Evolutionary conservation across 2,113 vertebrate species (phyloP).

Genomic region (Mola mola): DNA sequence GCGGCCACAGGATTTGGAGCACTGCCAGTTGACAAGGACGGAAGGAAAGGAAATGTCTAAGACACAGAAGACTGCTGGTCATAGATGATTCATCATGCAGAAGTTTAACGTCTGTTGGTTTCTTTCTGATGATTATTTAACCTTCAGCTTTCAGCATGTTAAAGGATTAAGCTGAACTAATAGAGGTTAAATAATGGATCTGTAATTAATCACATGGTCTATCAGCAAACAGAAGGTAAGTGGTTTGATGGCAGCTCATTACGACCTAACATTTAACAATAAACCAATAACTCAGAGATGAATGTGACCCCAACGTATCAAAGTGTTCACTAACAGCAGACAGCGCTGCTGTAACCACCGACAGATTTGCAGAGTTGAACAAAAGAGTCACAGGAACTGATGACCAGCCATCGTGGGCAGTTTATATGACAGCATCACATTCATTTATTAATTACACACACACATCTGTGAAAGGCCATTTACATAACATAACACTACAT

Average conservation of each 20-base stretch:
- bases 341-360: constrained; percentile 43
- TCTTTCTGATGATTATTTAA: constrained; percentile 26
- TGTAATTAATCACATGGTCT: constrained; percentile 42
- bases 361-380: constrained; percentile 30
- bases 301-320: constrained; percentile 59
- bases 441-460: constrained; percentile 37
- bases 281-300: constrained; percentile 49
- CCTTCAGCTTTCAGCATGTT: constrained; percentile 47
- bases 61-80: neutral
- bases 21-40: constrained; percentile 74
- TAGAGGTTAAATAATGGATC: constrained; percentile 43
- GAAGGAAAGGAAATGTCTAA: neutral
- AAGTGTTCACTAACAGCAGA: constrained; percentile 11
- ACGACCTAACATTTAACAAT: constrained; percentile 62
- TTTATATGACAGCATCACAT: constrained; percentile 22
- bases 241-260: constrained; percentile 51
- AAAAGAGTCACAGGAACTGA: constrained; percentile 42
- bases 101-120: neutral
- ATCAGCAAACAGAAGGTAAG: constrained; percentile 60
- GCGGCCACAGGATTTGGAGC: constrained; percentile 95
- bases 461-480: constrained; percentile 39
- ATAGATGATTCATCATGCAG: neutral
- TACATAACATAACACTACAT: constrained; percentile 1
- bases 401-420: constrained; percentile 5
- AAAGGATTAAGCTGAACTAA: constrained; percentile 13